Conservation (phyloP, 2,113 vertebrate genomes). For the Alces alces region DNA sequence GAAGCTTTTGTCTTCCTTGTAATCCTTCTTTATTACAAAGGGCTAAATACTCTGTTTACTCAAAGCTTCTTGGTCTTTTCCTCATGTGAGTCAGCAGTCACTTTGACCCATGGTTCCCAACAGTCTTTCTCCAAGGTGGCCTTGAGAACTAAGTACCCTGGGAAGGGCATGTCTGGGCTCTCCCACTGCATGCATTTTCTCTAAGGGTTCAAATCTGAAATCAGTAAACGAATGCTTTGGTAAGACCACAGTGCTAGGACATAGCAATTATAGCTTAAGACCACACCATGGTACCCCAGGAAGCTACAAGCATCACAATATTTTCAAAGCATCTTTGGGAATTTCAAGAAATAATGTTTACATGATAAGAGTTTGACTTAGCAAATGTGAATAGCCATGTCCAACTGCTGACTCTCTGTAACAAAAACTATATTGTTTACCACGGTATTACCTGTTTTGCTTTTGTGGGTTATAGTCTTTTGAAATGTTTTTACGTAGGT, state of each 20-base stretch:
- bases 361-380: background rate
- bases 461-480: background rate
- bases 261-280: background rate
- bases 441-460: background rate
- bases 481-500: background rate
- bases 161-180: background rate
- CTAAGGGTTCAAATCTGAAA: background rate
- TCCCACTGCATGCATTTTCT: background rate
- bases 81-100: background rate
- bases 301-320: background rate
- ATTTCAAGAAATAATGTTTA: slow-evolving; percentile 1
- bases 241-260: background rate
- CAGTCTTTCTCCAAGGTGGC: background rate
- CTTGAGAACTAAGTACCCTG: background rate
- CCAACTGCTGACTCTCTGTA: background rate
- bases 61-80: background rate
- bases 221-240: background rate
- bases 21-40: background rate
- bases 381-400: background rate
- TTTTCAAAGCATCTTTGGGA: slow-evolving; percentile 6
- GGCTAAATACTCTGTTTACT: background rate
- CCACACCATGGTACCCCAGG: background rate
- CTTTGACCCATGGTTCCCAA: background rate
- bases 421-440: background rate
- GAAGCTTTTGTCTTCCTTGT: background rate